Percentiles rank a stretch among this genome's conserved stretches.
Conservation (phyloP, 2,797 vertebrate species). For the Rachycentron canadum region DNA sequence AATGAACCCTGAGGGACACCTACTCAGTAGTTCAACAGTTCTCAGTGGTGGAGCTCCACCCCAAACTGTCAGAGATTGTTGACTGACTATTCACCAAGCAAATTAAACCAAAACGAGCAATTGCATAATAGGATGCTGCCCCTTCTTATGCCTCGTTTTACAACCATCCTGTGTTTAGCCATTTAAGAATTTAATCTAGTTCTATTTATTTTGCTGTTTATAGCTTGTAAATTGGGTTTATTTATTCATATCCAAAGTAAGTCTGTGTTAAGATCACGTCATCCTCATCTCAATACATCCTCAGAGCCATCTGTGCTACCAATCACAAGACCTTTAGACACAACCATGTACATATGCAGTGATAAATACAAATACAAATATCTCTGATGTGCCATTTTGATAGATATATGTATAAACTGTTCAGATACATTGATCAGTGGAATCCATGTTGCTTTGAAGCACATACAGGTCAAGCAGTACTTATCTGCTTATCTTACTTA, state of each 20-base stretch:
- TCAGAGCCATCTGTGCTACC: slow-evolving; percentile 54
- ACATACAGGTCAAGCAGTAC: slow-evolving; percentile 51
- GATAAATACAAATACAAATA: slow-evolving; percentile 62
- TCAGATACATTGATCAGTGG: slow-evolving; percentile 45
- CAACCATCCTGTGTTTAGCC: slow-evolving; percentile 37
- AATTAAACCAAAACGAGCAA: slow-evolving; percentile 76
- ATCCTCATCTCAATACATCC: slow-evolving; percentile 51
- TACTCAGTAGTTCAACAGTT: slow-evolving; percentile 54
- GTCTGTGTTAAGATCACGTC: slow-evolving; percentile 46
- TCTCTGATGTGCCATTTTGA: slow-evolving; percentile 84
- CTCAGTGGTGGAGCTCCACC: slow-evolving; percentile 61
- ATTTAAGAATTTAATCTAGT: slow-evolving; percentile 44
- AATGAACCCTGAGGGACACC: slow-evolving; percentile 63
- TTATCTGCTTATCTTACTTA: too few species aligned
- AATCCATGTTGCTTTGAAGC: slow-evolving; percentile 56
- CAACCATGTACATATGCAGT: slow-evolving; percentile 65
- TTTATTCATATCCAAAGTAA: slow-evolving; percentile 79
- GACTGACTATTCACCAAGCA: slow-evolving; percentile 58
- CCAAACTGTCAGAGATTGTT: slow-evolving; percentile 35
- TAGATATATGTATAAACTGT: slow-evolving; percentile 66
- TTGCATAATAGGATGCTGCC: slow-evolving; percentile 64
- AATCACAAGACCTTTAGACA: slow-evolving; percentile 63
- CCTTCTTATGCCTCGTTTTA: slow-evolving; percentile 48
- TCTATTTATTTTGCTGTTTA: slow-evolving; percentile 75
- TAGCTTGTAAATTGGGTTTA: slow-evolving; percentile 75